Percentiles rank a stretch among this genome's conserved stretches.
phyloP scores from a whole-genome alignment of 2,888 invertebrate genomes.

The Hofmannophila pseudospretella region DNA sequence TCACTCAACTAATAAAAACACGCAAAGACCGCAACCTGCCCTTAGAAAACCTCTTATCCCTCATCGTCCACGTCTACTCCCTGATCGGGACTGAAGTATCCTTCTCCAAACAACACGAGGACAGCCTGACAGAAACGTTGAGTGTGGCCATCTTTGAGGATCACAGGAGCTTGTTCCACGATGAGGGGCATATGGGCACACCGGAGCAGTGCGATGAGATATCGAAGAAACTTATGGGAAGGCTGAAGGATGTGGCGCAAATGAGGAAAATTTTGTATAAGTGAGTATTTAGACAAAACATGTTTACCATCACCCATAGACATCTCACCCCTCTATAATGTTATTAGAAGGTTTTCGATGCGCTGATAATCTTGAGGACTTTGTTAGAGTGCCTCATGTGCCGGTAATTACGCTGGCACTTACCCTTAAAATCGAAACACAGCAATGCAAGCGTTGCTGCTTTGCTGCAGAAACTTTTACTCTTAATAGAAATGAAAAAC shows the following conservation, averaged over 20 bases:
- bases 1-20: conserved; percentile 75
- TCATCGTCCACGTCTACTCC: conserved; percentile 80
- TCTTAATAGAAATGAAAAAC: too few species aligned
- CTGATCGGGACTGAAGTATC: conserved; percentile 77
- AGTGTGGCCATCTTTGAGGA: conserved; percentile 79
- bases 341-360: too few species aligned
- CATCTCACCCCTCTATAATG: too few species aligned
- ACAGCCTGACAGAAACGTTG: conserved; percentile 62
- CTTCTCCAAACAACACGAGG: conserved; percentile 73
- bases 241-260: conserved; percentile 52
- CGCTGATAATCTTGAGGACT: too few species aligned
- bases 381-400: too few species aligned
- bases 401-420: too few species aligned
- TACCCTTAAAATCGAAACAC: too few species aligned
- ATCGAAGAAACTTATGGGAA: conserved; percentile 40
- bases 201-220: conserved; percentile 47
- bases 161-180: conserved; percentile 41
- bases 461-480: too few species aligned
- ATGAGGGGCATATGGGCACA: conserved; percentile 28
- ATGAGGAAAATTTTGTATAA: conserved; percentile 55
- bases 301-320: too few species aligned
- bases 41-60: conserved; percentile 76
- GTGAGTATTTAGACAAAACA: too few species aligned
- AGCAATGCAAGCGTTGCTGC: too few species aligned
- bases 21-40: conserved; percentile 71